These are phyloP conservation scores for Drosophila mimica DNA, from an alignment of 2,888 invertebrate species.

Conservation along the genomic window DNA sequence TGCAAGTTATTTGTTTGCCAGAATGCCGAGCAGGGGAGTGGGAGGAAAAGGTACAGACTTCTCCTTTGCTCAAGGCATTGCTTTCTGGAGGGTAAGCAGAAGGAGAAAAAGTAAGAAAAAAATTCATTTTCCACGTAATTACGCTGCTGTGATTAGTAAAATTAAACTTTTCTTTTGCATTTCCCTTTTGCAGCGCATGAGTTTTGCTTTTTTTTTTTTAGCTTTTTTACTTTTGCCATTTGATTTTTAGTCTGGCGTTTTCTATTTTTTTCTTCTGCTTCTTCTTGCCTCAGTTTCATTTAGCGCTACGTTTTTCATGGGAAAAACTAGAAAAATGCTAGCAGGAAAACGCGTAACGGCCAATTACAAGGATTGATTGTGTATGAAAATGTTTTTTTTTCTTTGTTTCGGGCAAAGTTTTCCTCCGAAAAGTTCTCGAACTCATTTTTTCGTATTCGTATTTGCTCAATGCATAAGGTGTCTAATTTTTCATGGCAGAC, in stretches of 20 bases:
- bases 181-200: slow-evolving; percentile 64
- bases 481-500: slow-evolving; percentile 81
- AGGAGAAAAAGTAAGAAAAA: slow-evolving; percentile 6
- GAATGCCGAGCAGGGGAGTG: not conserved
- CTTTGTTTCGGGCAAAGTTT: slow-evolving; percentile 61
- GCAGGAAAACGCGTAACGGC: slow-evolving; percentile 76
- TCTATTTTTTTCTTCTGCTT: not conserved
- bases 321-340: slow-evolving; percentile 73
- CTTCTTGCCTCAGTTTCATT: slow-evolving; percentile 71
- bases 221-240: slow-evolving; percentile 43
- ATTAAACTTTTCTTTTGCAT: slow-evolving; percentile 83
- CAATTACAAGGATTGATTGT: slow-evolving; percentile 85
- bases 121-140: slow-evolving; percentile 85
- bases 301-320: slow-evolving; percentile 83
- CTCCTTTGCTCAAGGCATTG: slow-evolving; percentile 32
- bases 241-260: slow-evolving; percentile 44
- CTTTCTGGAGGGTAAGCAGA: slow-evolving; percentile 9
- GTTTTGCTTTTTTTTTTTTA: slow-evolving; percentile 61
- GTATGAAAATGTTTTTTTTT: slow-evolving; percentile 77
- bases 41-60: slow-evolving; percentile 41
- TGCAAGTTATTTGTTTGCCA: slow-evolving; percentile 82
- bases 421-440: slow-evolving; percentile 49
- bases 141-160: slow-evolving; percentile 85
- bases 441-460: slow-evolving; percentile 32
- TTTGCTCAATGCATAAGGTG: slow-evolving; percentile 76